These are phyloP conservation scores for Brachyptera putata DNA, from an alignment of 2,888 invertebrate species.

Conservation along the genomic window DNA sequence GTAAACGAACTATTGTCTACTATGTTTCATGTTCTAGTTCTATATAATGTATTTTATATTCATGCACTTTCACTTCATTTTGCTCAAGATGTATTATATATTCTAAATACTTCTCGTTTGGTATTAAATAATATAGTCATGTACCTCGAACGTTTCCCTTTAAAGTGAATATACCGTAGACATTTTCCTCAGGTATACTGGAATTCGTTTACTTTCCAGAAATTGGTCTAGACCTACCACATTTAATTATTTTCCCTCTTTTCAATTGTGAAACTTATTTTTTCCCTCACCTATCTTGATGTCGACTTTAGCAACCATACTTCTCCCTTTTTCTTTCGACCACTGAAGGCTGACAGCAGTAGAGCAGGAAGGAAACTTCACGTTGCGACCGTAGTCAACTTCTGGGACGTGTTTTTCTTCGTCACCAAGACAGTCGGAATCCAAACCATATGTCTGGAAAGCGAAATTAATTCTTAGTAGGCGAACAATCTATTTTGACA, in stretches of 20 bases:
- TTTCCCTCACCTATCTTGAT: constrained; percentile 25
- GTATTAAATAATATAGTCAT: no score
- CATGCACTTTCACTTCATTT: no score
- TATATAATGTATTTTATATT: no score
- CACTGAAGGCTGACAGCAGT: constrained; percentile 2
- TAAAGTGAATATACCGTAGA: no score
- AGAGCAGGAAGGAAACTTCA: constrained; percentile 11
- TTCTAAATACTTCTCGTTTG: no score
- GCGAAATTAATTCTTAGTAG: neutral
- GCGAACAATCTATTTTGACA: neutral
- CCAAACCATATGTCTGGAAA: neutral
- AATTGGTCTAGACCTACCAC: no score
- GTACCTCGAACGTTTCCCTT: no score
- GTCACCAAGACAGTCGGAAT: neutral
- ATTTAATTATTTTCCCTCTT: no score
- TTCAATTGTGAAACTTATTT: no score
- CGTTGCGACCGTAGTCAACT: constrained; percentile 13
- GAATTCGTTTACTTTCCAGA: neutral
- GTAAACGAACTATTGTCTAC: no score
- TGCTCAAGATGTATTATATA: no score
- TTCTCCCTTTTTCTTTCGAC: constrained; percentile 18
- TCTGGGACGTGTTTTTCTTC: constrained; percentile 3
- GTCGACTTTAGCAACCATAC: constrained; percentile 22
- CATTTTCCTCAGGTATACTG: neutral
- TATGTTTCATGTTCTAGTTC: no score